phyloP scores from a whole-genome alignment of 1,140 invertebrate species.

The Drosophila triauraria region DNA sequence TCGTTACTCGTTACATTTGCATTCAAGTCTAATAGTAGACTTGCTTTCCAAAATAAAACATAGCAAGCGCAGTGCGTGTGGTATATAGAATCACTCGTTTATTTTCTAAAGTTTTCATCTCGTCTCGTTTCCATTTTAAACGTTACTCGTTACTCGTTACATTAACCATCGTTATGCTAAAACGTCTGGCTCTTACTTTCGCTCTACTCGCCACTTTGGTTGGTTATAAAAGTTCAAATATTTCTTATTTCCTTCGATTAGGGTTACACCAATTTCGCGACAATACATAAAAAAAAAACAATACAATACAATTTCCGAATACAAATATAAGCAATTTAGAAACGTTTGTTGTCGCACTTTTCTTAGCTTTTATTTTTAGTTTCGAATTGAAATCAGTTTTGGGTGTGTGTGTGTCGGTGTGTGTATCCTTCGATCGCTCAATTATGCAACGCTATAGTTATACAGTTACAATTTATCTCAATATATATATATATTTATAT shows the following conservation, averaged over 20 bases:
- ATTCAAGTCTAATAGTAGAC: too few relatives aligned
- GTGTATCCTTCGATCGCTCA: constrained; percentile 44
- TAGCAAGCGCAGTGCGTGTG: constrained; percentile 25
- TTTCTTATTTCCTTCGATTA: constrained; percentile 21
- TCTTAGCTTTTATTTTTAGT: constrained; percentile 49
- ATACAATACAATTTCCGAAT: constrained; percentile 30
- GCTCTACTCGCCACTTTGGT: constrained; percentile 49
- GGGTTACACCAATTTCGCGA: constrained; percentile 22
- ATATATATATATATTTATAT: constrained; percentile 32
- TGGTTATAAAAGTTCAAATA: constrained; percentile 76
- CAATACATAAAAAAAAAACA: constrained; percentile 12
- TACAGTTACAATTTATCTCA: constrained; percentile 52
- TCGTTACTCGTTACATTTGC: too few relatives aligned
- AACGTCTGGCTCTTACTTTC: constrained; percentile 6
- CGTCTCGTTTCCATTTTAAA: constrained; percentile 32
- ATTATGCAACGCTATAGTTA: constrained; percentile 62
- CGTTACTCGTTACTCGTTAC: constrained; percentile 12
- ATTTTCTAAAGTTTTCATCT: constrained; percentile 60
- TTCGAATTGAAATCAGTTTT: constrained; percentile 56
- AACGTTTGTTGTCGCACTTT: constrained; percentile 15
- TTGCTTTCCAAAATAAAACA: not conserved
- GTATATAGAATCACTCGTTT: constrained; percentile 79
- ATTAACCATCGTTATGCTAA: constrained; percentile 20
- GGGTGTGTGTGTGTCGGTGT: not conserved
- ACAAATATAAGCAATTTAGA: constrained; percentile 39